Conservation (phyloP, 2,113 vertebrate species). For the Pampusana beccarii region DNA sequence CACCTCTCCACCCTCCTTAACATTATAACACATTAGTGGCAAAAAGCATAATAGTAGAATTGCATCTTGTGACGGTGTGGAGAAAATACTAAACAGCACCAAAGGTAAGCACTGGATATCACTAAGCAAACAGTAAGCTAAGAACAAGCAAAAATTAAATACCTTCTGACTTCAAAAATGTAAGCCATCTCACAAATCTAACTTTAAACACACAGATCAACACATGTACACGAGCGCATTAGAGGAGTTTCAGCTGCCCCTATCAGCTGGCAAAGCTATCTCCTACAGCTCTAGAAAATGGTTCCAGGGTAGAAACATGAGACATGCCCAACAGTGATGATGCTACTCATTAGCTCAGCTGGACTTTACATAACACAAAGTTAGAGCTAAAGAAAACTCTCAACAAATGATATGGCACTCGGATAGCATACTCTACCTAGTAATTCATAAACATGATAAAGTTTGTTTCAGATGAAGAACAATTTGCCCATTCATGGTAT, state of each 20-base stretch:
- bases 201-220: neutral
- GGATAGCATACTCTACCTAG: neutral
- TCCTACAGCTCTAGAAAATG: neutral
- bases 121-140: neutral
- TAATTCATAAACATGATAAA: neutral
- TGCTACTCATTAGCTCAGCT: neutral
- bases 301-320: neutral
- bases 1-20: rapidly evolving
- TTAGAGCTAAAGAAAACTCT: neutral
- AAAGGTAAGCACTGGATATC: neutral
- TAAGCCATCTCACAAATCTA: neutral
- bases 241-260: neutral
- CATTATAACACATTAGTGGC: neutral
- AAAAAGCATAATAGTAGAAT: neutral
- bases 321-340: neutral
- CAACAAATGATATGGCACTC: neutral
- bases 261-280: neutral
- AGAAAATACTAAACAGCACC: neutral
- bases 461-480: neutral
- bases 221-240: neutral
- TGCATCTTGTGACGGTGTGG: neutral
- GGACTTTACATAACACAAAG: neutral
- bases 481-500: neutral
- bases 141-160: neutral
- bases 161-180: neutral